Evolutionary conservation across 2,797 vertebrate genomes (phyloP).

Genomic region (Eremophila alpestris): DNA sequence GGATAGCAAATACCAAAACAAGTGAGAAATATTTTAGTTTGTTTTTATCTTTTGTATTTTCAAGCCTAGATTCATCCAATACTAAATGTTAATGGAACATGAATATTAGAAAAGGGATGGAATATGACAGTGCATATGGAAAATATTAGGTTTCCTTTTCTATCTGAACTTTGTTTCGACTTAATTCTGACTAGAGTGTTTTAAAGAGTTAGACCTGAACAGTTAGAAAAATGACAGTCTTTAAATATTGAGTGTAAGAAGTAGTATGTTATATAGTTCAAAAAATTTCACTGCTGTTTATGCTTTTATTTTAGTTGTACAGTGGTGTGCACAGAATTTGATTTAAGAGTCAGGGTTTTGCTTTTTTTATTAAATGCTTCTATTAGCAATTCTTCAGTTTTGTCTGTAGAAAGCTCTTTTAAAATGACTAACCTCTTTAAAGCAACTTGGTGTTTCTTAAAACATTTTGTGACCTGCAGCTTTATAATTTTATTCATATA

Average conservation of each 20-base stretch:
- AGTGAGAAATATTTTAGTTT: constrained; percentile 40
- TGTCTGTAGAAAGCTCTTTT: background rate
- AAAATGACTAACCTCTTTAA: background rate
- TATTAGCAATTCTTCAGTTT: background rate
- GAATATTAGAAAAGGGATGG: constrained; percentile 79
- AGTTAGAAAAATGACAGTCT: constrained; percentile 24
- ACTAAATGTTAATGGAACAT: constrained; percentile 78
- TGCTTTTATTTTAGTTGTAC: constrained; percentile 39
- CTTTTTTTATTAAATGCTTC: background rate
- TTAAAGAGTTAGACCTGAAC: constrained; percentile 47
- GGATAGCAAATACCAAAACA: constrained; percentile 51
- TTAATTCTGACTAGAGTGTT: constrained; percentile 62
- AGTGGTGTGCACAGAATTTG: background rate
- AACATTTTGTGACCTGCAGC: background rate
- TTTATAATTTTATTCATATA: background rate
- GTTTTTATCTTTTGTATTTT: constrained; percentile 37
- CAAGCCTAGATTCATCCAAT: constrained; percentile 52
- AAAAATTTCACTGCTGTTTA: constrained; percentile 5
- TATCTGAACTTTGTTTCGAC: constrained; percentile 45
- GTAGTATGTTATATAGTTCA: constrained; percentile 10
- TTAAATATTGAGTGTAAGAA: constrained; percentile 5
- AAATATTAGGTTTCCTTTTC: constrained; percentile 78
- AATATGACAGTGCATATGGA: constrained; percentile 85
- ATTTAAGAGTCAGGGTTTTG: background rate
- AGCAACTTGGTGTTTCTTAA: background rate